Conservation (phyloP, 2,888 invertebrate species). For the Geotrupes spiniger region DNA sequence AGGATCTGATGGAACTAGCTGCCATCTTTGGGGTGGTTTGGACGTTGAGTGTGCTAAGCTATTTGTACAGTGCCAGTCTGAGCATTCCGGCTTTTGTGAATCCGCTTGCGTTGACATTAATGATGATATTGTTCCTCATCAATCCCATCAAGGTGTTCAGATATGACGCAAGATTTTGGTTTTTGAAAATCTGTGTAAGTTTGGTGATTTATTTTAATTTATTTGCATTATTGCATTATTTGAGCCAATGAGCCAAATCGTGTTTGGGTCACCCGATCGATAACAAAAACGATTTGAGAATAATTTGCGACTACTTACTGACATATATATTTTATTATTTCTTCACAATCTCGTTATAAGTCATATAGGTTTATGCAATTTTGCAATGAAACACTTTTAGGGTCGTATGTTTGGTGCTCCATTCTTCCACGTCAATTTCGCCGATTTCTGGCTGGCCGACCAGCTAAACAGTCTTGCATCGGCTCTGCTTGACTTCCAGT, state of each 20-base stretch:
- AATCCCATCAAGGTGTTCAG: conserved; percentile 76
- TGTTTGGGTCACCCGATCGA: no score
- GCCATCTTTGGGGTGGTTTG: conserved; percentile 75
- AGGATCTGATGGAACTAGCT: conserved; percentile 74
- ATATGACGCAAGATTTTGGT: conserved; percentile 76
- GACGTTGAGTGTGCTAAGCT: conserved; percentile 65
- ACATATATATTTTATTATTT: no score
- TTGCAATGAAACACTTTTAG: no score
- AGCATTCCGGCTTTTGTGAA: conserved; percentile 74
- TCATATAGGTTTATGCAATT: no score
- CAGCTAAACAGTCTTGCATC: conserved; percentile 76
- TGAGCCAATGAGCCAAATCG: no score
- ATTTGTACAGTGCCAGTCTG: conserved; percentile 62
- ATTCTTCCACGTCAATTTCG: conserved; percentile 75
- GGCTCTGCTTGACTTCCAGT: conserved; percentile 76
- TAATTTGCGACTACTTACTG: no score
- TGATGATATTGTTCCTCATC: conserved; percentile 68
- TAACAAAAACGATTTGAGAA: no score
- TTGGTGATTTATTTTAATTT: not conserved
- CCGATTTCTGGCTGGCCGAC: conserved; percentile 85
- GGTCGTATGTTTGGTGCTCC: conserved; percentile 68
- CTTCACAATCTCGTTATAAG: no score
- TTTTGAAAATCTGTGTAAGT: conserved; percentile 61
- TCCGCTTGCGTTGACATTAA: conserved; percentile 66
- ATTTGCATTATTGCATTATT: no score